Evolutionary conservation across 2,797 vertebrate genomes (phyloP), one percentile per base, ranked within the genome.

Genomic region (Microchirus variegatus): DNA sequence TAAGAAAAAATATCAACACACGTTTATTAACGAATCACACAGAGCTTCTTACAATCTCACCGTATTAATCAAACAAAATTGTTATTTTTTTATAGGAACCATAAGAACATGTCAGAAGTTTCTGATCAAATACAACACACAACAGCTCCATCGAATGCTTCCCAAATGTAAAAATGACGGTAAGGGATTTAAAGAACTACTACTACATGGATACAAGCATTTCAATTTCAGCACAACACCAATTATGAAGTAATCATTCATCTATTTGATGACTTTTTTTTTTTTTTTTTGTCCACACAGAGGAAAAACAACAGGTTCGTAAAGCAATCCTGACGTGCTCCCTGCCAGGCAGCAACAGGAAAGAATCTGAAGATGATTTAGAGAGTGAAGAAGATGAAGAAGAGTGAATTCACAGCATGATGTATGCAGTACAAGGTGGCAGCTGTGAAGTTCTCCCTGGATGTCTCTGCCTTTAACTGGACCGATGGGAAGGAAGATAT

Each of bases 81-180:
- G 31, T 31, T 26, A 3, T 26, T 45, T 59, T 43, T 46, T 69
- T 48, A 3, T 77, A 99, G 97, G 97, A 77, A 99, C 97, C 17
- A 96, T 99, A 47, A 93, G 96, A 90, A 96, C 95, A 0, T 98
- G 96, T 80, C 98, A 99, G 87, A 98, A 96, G 84, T 98, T 98
- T 88, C 89, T 99, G n/a, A 93, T 97, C 51, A 91, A 85, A 62
- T 96, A 98, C 80, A 97, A 96, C 66, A 93, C 90, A 59, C 91
- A 90, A 55, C 96, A 99, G 84, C 91, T 99, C 22, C 85, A 93
- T 59, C 73, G 78, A 41, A 78, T 97, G 84, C 68, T 98, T 16
- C 94, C 92, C 1, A 92, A 88, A 62, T 97, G 95, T 86, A 93
- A 91, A 64, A 95, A 80, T 12, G 88, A 95, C 89, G 95, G 97